phyloP scores from a whole-genome alignment of 2,888 invertebrate genomes.

The Zele albiditarsus region DNA sequence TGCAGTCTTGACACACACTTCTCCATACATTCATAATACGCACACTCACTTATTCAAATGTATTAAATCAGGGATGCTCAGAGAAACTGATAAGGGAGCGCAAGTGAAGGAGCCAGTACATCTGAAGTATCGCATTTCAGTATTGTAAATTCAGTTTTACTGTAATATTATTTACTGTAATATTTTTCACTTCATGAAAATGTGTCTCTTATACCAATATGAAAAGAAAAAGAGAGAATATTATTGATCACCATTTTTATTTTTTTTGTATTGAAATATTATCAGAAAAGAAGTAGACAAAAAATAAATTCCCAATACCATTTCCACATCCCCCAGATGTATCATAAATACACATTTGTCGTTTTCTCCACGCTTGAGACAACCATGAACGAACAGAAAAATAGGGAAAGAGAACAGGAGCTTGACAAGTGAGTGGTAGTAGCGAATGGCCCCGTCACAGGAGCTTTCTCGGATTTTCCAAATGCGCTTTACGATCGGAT shows the following conservation, averaged over 20 bases:
- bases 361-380: slow-evolving; percentile 10
- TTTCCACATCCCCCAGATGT: background rate
- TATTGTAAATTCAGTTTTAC: too few relatives aligned
- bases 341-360: slow-evolving; percentile 15
- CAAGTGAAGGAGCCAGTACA: too few relatives aligned
- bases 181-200: background rate
- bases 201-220: background rate
- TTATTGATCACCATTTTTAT: background rate
- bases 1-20: slow-evolving; percentile 31
- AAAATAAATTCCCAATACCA: background rate
- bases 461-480: slow-evolving; percentile 16
- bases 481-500: slow-evolving; percentile 28
- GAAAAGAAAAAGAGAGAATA: background rate
- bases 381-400: slow-evolving; percentile 7
- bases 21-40: background rate
- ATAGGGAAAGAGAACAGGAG: background rate
- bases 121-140: too few relatives aligned
- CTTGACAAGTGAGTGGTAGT: background rate
- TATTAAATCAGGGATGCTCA: too few relatives aligned
- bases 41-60: background rate
- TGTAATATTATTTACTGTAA: too few relatives aligned
- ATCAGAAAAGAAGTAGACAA: background rate
- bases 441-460: slow-evolving; percentile 1
- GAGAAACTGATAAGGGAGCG: too few relatives aligned
- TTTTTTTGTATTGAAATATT: background rate